phyloP scores from a whole-genome alignment of 2,888 invertebrate species.

The Tachina grossa region DNA sequence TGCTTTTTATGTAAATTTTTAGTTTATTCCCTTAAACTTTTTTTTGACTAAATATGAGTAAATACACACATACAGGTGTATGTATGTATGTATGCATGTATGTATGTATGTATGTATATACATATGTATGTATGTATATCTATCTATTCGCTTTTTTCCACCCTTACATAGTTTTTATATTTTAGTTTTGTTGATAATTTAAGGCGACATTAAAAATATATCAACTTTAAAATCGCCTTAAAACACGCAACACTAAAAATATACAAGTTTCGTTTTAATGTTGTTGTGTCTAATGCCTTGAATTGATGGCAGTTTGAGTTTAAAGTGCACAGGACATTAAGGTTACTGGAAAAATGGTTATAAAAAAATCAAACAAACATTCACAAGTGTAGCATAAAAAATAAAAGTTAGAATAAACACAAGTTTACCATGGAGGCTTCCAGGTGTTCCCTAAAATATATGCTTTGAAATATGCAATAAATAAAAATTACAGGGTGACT shows the following conservation, averaged over 20 bases:
- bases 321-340: slow-evolving; percentile 62
- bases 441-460: slow-evolving; percentile 53
- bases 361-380: not conserved
- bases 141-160: slow-evolving; percentile 11
- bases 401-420: not conserved
- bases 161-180: slow-evolving; percentile 27
- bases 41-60: not conserved
- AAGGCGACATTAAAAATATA: slow-evolving; percentile 66
- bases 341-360: not conserved
- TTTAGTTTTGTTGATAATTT: slow-evolving; percentile 60
- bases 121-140: not conserved
- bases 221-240: slow-evolving; percentile 66
- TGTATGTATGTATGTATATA: not conserved
- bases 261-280: slow-evolving; percentile 13
- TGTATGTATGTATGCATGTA: not conserved
- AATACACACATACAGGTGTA: not conserved
- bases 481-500: slow-evolving; percentile 59
- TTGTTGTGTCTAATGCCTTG: slow-evolving; percentile 51
- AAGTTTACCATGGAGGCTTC: slow-evolving; percentile 33
- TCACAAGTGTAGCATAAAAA: not conserved
- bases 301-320: slow-evolving; percentile 35
- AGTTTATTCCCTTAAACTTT: not conserved
- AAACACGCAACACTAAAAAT: slow-evolving; percentile 63
- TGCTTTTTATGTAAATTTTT: slow-evolving; percentile 5
- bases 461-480: slow-evolving; percentile 54